A percentile compares a stretch with the other conserved stretches of the same genome.
These are phyloP conservation scores for Radopholus similis DNA, from an alignment of 1,140 invertebrate species.

Conservation along the genomic window DNA sequence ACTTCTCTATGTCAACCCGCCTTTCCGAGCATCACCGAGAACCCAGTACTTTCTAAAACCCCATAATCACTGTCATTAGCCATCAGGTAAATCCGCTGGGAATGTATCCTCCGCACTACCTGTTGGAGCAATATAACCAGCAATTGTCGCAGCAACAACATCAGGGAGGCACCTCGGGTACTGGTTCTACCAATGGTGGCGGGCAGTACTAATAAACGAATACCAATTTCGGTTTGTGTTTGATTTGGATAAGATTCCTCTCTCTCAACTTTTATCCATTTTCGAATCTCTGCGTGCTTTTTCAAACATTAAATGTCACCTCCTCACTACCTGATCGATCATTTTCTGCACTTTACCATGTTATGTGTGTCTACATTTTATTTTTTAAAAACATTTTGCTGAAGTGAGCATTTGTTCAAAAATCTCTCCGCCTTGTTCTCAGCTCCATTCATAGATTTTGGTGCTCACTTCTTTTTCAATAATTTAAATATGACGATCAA, in stretches of 20 bases:
- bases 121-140: slow-evolving; percentile 31
- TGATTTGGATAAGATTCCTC: not conserved
- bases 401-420: not conserved
- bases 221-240: not conserved
- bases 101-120: slow-evolving; percentile 24
- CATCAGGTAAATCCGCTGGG: slow-evolving; percentile 14
- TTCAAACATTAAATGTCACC: too few species aligned
- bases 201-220: not conserved
- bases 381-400: too few species aligned
- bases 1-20: slow-evolving; percentile 32
- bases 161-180: not conserved
- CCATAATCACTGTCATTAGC: not conserved
- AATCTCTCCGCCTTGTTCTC: too few species aligned
- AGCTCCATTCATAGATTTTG: too few species aligned
- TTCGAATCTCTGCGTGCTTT: not conserved
- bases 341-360: not conserved
- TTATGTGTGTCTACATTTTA: too few species aligned
- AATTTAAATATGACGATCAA: too few species aligned
- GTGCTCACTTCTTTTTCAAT: not conserved
- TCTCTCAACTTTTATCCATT: not conserved
- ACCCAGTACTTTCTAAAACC: slow-evolving; percentile 21
- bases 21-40: slow-evolving; percentile 30
- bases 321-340: not conserved
- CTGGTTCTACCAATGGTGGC: slow-evolving; percentile 1
- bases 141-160: slow-evolving; percentile 25